Conservation (phyloP, 1,140 invertebrate species). For the Aphelinus atriplicis region DNA sequence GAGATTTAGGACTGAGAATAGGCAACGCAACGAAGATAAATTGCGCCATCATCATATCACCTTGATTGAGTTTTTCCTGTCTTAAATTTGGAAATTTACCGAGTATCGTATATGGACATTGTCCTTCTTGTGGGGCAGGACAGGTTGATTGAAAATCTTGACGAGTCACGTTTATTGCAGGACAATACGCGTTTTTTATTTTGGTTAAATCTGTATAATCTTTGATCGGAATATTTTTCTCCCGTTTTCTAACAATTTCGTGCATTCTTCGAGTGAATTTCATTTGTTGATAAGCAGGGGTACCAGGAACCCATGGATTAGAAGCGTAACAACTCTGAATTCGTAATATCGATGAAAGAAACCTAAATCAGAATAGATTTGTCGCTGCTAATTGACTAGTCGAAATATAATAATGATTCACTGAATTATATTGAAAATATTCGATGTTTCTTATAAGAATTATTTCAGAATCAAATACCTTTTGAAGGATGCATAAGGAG, state of each 20-base stretch:
- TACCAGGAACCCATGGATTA: constrained; percentile 61
- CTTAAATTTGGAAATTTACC: constrained; percentile 65
- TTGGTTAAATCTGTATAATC: constrained; percentile 44
- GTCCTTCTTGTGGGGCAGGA: constrained; percentile 39
- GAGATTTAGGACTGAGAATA: constrained; percentile 70
- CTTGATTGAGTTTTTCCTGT: constrained; percentile 68
- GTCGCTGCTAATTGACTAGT: no score
- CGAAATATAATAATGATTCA: no score
- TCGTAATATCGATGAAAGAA: constrained; percentile 33
- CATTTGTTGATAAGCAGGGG: constrained; percentile 61
- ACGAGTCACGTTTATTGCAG: constrained; percentile 40
- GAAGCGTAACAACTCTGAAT: constrained; percentile 66
- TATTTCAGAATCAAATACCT: constrained; percentile 62
- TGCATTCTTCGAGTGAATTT: constrained; percentile 64
- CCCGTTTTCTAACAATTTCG: constrained; percentile 49
- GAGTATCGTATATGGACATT: constrained; percentile 58
- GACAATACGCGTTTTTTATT: constrained; percentile 65
- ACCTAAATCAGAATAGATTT: no score
- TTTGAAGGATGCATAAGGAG: constrained; percentile 72
- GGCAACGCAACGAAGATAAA: constrained; percentile 83
- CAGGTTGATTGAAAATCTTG: constrained; percentile 45
- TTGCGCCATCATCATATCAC: constrained; percentile 81
- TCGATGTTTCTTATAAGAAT: no score
- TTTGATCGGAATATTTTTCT: constrained; percentile 43
- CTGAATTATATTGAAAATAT: no score